Conservation (phyloP, 2,888 invertebrate species). For the Spilarctia lutea region DNA sequence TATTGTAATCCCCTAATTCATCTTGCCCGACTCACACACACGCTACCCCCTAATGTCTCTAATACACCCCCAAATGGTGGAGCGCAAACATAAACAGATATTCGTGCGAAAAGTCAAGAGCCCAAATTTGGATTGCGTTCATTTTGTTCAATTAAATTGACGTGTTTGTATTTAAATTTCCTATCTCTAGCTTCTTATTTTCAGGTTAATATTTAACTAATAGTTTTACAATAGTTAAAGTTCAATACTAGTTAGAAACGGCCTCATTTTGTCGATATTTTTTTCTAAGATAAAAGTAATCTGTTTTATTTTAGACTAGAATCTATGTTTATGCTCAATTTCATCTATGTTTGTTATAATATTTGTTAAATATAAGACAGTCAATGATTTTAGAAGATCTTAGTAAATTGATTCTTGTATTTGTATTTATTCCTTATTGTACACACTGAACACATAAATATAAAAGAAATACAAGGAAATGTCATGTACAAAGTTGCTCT, state of each 20-base stretch:
- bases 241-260: not conserved
- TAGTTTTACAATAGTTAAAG: not conserved
- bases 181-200: not conserved
- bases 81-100: slow-evolving; percentile 77
- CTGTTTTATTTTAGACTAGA: not conserved
- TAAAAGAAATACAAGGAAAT: no score
- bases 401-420: not conserved
- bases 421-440: no score
- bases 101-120: slow-evolving; percentile 85
- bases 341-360: not conserved
- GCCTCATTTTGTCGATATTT: not conserved
- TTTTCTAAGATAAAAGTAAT: not conserved
- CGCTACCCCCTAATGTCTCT: slow-evolving; percentile 68
- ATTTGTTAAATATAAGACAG: not conserved
- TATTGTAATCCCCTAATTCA: slow-evolving; percentile 85
- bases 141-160: slow-evolving; percentile 65
- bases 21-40: slow-evolving; percentile 68
- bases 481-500: no score
- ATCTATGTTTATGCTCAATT: not conserved
- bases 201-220: not conserved
- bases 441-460: no score
- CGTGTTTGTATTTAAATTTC: slow-evolving; percentile 23
- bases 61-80: slow-evolving; percentile 76
- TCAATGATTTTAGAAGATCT: not conserved
- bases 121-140: slow-evolving; percentile 51